Conservation (phyloP, 2,888 invertebrate genomes). For the Drosophila fungiperda region DNA sequence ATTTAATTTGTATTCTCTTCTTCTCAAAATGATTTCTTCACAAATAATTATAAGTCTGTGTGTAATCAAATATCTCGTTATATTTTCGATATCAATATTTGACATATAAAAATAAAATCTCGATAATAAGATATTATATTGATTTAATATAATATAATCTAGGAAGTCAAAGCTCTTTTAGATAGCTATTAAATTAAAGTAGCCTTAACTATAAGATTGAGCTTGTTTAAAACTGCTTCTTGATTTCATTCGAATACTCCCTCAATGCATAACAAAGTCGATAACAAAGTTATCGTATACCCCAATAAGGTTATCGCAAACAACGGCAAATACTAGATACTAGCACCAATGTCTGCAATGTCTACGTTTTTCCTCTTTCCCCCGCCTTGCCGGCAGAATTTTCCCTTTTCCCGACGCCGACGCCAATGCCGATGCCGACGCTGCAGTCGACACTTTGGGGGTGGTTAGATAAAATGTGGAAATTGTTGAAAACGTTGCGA, state of each 20-base stretch:
- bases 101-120: background rate
- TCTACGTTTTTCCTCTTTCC: conserved; percentile 37
- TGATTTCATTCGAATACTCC: background rate
- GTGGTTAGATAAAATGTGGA: conserved; percentile 80
- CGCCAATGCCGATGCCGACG: conserved; percentile 39
- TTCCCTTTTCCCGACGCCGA: conserved; percentile 55
- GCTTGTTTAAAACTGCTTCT: background rate
- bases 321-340: conserved; percentile 41
- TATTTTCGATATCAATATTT: background rate
- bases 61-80: background rate
- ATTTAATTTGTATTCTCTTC: background rate
- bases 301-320: conserved; percentile 55
- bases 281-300: conserved; percentile 42
- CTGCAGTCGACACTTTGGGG: conserved; percentile 77
- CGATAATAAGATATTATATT: background rate
- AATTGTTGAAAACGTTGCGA: conserved; percentile 79
- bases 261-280: conserved; percentile 26
- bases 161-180: background rate
- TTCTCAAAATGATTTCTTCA: background rate
- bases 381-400: conserved; percentile 53
- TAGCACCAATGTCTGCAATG: conserved; percentile 47
- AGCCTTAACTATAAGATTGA: background rate
- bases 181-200: too few species aligned
- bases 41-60: background rate
- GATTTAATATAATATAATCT: background rate